Conservation (phyloP, 2,797 vertebrate genomes). For the Novumbra hubbsi region DNA sequence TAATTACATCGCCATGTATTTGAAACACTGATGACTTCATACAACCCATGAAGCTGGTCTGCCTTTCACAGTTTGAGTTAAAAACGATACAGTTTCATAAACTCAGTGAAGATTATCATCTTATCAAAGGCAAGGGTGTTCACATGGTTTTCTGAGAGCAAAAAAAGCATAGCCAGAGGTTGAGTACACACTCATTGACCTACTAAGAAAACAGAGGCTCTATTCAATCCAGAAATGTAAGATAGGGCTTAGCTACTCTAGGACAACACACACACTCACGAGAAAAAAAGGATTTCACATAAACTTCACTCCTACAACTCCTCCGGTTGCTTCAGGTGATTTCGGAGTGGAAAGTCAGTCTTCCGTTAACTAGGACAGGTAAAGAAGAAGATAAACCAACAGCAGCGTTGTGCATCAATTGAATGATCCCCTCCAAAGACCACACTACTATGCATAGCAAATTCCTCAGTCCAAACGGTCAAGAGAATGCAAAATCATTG, state of each 20-base stretch:
- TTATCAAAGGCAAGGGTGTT: background rate
- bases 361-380: background rate
- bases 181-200: constrained; percentile 4
- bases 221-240: constrained; percentile 4
- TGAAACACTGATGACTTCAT: constrained; percentile 1
- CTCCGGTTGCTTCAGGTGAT: background rate
- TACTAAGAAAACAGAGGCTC: constrained; percentile 9
- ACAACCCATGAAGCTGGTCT: constrained; percentile 20
- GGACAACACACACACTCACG: background rate
- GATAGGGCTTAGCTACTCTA: background rate
- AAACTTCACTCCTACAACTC: constrained; percentile 1
- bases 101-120: background rate
- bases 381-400: background rate
- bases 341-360: background rate
- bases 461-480: background rate
- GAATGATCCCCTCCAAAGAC: background rate
- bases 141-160: background rate
- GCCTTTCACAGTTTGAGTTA: constrained; percentile 7
- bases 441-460: background rate
- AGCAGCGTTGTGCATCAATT: background rate
- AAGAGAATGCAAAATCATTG: constrained; percentile 3
- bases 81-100: background rate
- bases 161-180: background rate
- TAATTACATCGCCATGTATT: constrained; percentile 9
- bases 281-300: background rate